phyloP scores from a whole-genome alignment of 2,888 invertebrate genomes.

The Tineola bisselliella region DNA sequence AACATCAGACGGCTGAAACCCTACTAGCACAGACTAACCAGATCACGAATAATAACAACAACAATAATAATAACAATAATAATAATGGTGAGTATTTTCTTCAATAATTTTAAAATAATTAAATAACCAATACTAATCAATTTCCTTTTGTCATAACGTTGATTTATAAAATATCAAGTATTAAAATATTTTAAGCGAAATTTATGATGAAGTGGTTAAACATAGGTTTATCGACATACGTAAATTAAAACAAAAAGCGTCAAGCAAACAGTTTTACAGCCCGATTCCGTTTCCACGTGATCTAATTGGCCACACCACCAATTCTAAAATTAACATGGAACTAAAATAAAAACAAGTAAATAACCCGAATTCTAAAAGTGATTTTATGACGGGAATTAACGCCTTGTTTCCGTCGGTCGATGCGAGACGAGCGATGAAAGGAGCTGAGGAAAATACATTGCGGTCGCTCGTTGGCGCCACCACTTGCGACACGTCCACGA shows the following conservation, averaged over 20 bases:
- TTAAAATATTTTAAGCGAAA: not conserved
- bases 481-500: constrained; percentile 34
- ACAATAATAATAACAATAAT: not conserved
- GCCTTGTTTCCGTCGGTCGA: constrained; percentile 67
- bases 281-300: constrained; percentile 46
- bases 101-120: not conserved
- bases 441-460: constrained; percentile 59
- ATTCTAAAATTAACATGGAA: constrained; percentile 64
- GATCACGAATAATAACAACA: constrained; percentile 20
- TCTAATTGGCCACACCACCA: constrained; percentile 57
- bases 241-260: constrained; percentile 1
- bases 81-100: not conserved
- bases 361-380: constrained; percentile 67
- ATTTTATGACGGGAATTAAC: constrained; percentile 69
- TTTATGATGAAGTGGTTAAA: not conserved
- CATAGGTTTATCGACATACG: constrained; percentile 1
- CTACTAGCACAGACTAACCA: constrained; percentile 31
- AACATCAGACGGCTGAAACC: constrained; percentile 63
- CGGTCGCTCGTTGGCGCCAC: constrained; percentile 25
- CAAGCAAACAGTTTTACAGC: constrained; percentile 10
- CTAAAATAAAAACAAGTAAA: constrained; percentile 68
- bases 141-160: not conserved
- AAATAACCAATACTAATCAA: not conserved
- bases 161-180: not conserved
- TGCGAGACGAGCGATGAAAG: constrained; percentile 65